Conservation (phyloP, 2,888 invertebrate species). For the Nomada lathburiana region DNA sequence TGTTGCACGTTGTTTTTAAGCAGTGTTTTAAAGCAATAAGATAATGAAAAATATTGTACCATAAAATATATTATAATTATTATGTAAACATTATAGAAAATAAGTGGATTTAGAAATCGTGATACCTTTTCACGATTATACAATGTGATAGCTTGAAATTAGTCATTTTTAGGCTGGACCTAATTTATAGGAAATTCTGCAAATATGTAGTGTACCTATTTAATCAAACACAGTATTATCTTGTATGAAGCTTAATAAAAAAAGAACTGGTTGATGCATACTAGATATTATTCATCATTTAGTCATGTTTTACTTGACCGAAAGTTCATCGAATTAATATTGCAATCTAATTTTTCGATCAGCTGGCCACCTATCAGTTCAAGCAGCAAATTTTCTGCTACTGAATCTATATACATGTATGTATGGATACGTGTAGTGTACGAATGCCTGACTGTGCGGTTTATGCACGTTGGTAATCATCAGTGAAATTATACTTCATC, state of each 20-base stretch:
- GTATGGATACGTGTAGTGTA: slow-evolving; percentile 14
- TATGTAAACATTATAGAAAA: slow-evolving; percentile 27
- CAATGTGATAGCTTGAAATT: slow-evolving; percentile 63
- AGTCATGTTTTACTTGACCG: background rate
- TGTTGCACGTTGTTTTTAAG: slow-evolving; percentile 38
- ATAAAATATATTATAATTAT: slow-evolving; percentile 34
- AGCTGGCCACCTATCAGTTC: slow-evolving; percentile 40
- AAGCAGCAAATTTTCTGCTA: slow-evolving; percentile 19
- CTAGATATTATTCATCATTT: slow-evolving; percentile 9
- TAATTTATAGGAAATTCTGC: slow-evolving; percentile 73
- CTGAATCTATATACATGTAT: background rate
- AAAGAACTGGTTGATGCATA: slow-evolving; percentile 52
- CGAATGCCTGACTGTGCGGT: slow-evolving; percentile 63
- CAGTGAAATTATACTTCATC: slow-evolving; percentile 38
- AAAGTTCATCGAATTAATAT: background rate
- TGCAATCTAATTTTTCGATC: slow-evolving; percentile 28
- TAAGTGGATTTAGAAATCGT: slow-evolving; percentile 39
- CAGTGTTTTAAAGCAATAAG: slow-evolving; percentile 27
- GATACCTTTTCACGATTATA: slow-evolving; percentile 34
- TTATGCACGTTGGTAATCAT: slow-evolving; percentile 53
- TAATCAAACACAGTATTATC: slow-evolving; percentile 44
- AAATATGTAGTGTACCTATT: slow-evolving; percentile 49
- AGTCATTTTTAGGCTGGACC: slow-evolving; percentile 75
- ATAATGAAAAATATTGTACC: slow-evolving; percentile 27
- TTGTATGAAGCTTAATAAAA: slow-evolving; percentile 52